Evolutionary conservation across 2,113 vertebrate genomes (phyloP).

Genomic region (Chloropsis cyanopogon): DNA sequence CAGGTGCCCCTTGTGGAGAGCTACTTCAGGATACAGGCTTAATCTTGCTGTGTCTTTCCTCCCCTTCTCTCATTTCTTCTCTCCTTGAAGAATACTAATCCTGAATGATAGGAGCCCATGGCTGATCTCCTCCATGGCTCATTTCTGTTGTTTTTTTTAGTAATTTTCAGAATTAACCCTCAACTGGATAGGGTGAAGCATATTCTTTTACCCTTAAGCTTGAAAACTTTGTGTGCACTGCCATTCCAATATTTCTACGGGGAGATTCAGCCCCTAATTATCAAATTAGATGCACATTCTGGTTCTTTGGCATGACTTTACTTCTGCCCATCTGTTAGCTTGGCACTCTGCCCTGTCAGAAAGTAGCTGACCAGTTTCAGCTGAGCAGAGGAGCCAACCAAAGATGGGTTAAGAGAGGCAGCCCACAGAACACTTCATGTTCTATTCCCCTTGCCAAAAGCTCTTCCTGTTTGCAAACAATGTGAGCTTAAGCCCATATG

Average conservation of each 20-base stretch:
- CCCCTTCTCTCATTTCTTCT: not conserved
- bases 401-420: slow-evolving; percentile 58
- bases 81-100: not conserved
- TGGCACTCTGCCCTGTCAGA: slow-evolving; percentile 46
- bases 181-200: not conserved
- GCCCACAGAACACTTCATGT: slow-evolving; percentile 42
- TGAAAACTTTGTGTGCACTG: not conserved
- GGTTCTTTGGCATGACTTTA: slow-evolving; percentile 51
- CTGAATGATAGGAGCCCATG: not conserved
- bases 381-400: slow-evolving; percentile 39
- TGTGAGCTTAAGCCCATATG: slow-evolving; percentile 66
- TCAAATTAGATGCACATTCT: slow-evolving; percentile 65
- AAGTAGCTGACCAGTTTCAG: slow-evolving; percentile 34
- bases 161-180: not conserved
- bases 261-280: slow-evolving; percentile 55
- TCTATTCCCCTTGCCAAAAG: slow-evolving; percentile 11
- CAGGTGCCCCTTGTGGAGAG: slow-evolving; percentile 50
- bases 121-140: not conserved
- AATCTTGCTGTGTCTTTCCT: slow-evolving; percentile 15
- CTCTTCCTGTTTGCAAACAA: slow-evolving; percentile 66
- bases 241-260: slow-evolving; percentile 17
- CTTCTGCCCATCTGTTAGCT: slow-evolving; percentile 45
- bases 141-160: not conserved
- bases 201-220: slow-evolving; percentile 16
- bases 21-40: slow-evolving; percentile 37